These are phyloP conservation scores for Kobus ellipsiprymnus DNA, from an alignment of 2,113 vertebrate genomes.

Conservation along the genomic window DNA sequence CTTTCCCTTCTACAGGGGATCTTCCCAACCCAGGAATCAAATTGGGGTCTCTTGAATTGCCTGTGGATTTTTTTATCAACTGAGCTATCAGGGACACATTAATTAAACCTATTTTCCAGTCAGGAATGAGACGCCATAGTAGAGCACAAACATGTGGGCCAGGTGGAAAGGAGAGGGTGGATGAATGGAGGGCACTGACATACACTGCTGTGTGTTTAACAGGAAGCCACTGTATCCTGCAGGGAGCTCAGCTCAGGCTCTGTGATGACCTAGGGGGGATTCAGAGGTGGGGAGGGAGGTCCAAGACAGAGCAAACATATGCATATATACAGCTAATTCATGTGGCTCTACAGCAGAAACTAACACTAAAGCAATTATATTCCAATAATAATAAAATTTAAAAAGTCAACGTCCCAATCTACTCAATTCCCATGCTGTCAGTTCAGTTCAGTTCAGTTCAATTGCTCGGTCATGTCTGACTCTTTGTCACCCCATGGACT, in stretches of 20 bases:
- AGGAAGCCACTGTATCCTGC: neutral
- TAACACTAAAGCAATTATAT: neutral
- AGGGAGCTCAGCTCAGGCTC: neutral
- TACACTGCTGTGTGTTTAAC: neutral
- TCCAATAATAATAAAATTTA: neutral
- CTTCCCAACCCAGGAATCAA: neutral
- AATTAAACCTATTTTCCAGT: neutral
- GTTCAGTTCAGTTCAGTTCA: neutral
- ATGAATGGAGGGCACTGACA: neutral
- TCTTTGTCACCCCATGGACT: neutral
- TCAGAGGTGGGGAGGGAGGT: neutral
- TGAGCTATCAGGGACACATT: neutral
- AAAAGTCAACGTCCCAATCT: neutral
- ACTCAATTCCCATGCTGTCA: neutral
- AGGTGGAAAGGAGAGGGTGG: neutral
- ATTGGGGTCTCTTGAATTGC: neutral
- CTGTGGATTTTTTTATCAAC: neutral
- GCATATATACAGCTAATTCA: neutral
- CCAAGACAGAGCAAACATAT: neutral
- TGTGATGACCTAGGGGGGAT: neutral
- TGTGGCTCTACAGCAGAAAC: neutral
- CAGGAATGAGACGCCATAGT: neutral
- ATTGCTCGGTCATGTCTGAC: neutral
- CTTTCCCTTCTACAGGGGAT: neutral
- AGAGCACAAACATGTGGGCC: neutral